phyloP scores from a whole-genome alignment of 1,140 invertebrate species.

The Ooceraea biroi region DNA sequence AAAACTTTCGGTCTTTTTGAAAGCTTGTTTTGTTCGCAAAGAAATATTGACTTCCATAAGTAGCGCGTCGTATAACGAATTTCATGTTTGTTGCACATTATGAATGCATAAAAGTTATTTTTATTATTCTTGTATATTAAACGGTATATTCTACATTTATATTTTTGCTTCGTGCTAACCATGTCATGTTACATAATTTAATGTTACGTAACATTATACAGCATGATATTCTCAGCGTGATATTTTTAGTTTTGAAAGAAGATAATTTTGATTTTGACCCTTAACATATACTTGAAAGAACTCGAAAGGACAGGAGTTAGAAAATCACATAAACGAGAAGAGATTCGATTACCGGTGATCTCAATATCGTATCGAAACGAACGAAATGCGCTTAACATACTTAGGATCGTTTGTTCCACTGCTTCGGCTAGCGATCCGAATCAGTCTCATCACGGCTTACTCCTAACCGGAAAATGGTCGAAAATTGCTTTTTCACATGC shows the following conservation, averaged over 20 bases:
- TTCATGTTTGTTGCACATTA: neutral
- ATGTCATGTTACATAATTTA: neutral
- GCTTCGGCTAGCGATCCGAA: conserved; percentile 62
- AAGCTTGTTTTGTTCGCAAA: too few relatives aligned
- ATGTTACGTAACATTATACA: too few relatives aligned
- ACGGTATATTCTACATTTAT: neutral
- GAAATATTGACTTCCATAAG: neutral
- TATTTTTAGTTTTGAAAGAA: neutral
- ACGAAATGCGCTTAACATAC: conserved; percentile 67
- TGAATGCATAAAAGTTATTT: neutral
- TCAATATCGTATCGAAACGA: conserved; percentile 49
- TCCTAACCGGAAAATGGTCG: conserved; percentile 59
- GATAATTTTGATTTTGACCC: conserved; percentile 12
- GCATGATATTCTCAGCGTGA: neutral
- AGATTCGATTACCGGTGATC: conserved; percentile 62
- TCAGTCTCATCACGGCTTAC: conserved; percentile 67
- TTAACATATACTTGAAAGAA: conserved; percentile 67
- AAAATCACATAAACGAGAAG: conserved; percentile 53
- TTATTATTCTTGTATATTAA: neutral
- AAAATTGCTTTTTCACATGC: conserved; percentile 68
- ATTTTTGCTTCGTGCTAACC: neutral
- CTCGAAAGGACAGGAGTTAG: conserved; percentile 28
- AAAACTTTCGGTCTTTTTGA: too few relatives aligned
- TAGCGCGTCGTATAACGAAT: neutral
- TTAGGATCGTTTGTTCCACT: conserved; percentile 69